A percentile compares a stretch with the other conserved stretches of the same genome.
These are phyloP conservation scores for Apoda limacodes DNA, from an alignment of 2,888 invertebrate genomes.

Conservation along the genomic window DNA sequence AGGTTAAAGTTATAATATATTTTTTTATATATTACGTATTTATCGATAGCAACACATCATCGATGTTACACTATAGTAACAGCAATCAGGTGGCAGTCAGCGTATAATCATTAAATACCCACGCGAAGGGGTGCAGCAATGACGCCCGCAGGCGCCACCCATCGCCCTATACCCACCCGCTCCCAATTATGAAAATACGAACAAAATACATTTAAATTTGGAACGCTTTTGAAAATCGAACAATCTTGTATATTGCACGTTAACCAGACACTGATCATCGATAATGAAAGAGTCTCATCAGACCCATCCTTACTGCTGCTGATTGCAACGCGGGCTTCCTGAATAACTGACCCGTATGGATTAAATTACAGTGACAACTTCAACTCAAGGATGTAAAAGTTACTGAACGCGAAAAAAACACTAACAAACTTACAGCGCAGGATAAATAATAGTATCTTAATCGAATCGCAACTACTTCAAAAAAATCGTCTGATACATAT, in stretches of 20 bases:
- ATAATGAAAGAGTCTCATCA: conserved; percentile 30
- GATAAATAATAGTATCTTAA: too few species aligned
- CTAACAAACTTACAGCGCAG: too few species aligned
- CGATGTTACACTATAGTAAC: conserved; percentile 36
- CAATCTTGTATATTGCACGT: conserved; percentile 29
- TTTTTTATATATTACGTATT: too few species aligned
- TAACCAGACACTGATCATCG: conserved; percentile 35
- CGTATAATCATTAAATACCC: conserved; percentile 70
- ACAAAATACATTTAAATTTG: conserved; percentile 63
- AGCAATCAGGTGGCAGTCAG: conserved; percentile 68
- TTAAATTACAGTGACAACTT: too few species aligned
- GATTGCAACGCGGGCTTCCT: too few species aligned
- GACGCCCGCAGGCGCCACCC: conserved; percentile 51
- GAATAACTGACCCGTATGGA: too few species aligned
- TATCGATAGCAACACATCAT: conserved; percentile 48
- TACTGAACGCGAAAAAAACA: too few species aligned
- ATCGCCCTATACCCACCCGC: conserved; percentile 33
- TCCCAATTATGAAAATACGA: conserved; percentile 69
- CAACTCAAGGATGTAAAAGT: too few species aligned
- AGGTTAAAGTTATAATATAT: too few species aligned
- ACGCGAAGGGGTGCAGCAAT: conserved; percentile 58
- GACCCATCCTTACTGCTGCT: too few species aligned
- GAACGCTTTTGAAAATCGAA: conserved; percentile 41
- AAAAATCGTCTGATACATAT: too few species aligned
- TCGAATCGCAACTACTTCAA: too few species aligned